These are phyloP conservation scores for Sipha maydis DNA, from an alignment of 2,888 invertebrate species.

Conservation along the genomic window DNA sequence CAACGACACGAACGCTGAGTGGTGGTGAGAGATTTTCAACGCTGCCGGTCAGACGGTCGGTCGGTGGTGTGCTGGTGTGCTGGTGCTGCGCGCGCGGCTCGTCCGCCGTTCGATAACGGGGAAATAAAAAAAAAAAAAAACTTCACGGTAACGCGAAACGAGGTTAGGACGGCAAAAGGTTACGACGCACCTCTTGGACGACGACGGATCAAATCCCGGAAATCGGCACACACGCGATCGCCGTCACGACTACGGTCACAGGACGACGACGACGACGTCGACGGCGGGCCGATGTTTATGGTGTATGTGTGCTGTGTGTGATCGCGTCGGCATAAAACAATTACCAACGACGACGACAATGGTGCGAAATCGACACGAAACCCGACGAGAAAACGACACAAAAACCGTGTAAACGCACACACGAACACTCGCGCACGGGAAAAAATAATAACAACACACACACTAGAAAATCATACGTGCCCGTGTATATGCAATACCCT, in stretches of 20 bases:
- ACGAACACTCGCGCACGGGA: constrained; percentile 1
- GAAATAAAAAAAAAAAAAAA: background rate
- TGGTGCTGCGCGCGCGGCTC: constrained; percentile 19
- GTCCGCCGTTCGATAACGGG: constrained; percentile 35
- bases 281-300: background rate
- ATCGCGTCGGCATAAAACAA: background rate
- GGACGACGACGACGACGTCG: constrained; percentile 7
- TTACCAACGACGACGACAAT: background rate
- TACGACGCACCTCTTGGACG: constrained; percentile 55
- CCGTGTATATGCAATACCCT: constrained; percentile 56
- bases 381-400: background rate
- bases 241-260: constrained; percentile 8
- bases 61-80: background rate
- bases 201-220: constrained; percentile 6
- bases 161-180: constrained; percentile 62
- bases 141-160: constrained; percentile 41
- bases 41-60: background rate
- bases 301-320: background rate
- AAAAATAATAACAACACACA: constrained; percentile 47
- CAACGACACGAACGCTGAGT: constrained; percentile 10
- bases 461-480: constrained; percentile 59
- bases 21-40: background rate
- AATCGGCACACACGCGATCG: constrained; percentile 39
- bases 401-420: constrained; percentile 46
- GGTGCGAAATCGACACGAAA: background rate